Base-by-base conservation (phyloP, 2,113 vertebrate genomes). In the Silurus meridionalis region DNA sequence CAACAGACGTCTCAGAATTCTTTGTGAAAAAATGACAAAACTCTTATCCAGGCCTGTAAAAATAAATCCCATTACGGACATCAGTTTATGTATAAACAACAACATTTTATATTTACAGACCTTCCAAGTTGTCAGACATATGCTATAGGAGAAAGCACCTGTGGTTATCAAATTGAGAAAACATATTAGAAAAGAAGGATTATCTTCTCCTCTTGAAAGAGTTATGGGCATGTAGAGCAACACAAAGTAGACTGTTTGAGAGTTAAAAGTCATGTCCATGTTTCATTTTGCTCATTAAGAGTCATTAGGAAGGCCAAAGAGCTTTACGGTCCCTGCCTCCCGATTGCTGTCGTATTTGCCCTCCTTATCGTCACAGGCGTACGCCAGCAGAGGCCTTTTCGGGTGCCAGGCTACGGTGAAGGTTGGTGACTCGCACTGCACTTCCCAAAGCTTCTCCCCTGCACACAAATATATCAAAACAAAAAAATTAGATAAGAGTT, bases 401-500 rank as follows among this genome's bases (percentile, higher is more conserved):
- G 98, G 98, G 90, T 99, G 98, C 98, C 98, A 99, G 57, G 98
- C 98, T 37, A 99, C 98, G 0, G 98, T 99, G 91, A 99, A 99
- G 80, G 98, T 99, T 0, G 98, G 98, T 0, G 98, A 99, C 86
- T 99, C 98, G 0, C 98, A 99, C 92, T 99, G 98, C n/a, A 99
- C 97, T 92, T 99, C 98, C 97, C 98, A 99, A 50, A 99, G 94
- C 91, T 99, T 99, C 95, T 99, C 98, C 84, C 98, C 98, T 99
- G 88, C 15, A 90, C 25, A 88, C 9, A n/a, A 28, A 69, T 23
- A 83, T 0, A 23, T 17, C n/a, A 79, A 28, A 55, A 64, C 8
- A 66, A 46, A 25, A 67, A 25, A 0, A 0, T 77, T 21, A 74
- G 60, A 21, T 52, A 50, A 21, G 37, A 50, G 28, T 46, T 46